Evolutionary conservation across 1,140 invertebrate genomes (phyloP).

Genomic region (Panagrolaimus sp.): DNA sequence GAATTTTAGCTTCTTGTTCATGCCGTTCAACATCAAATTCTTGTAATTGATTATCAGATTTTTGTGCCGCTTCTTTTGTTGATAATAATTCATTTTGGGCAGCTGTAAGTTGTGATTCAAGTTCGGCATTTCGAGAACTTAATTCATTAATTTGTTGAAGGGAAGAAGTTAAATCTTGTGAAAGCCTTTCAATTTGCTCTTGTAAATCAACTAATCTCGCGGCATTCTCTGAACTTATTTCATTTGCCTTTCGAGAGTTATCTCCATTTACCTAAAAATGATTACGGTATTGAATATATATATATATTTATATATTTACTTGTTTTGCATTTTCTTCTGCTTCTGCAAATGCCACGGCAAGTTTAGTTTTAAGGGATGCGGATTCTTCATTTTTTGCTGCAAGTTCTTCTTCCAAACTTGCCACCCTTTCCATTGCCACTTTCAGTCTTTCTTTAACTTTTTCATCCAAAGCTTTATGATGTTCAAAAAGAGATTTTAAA

Average conservation of each 20-base stretch:
- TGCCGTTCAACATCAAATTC: constrained; percentile 90
- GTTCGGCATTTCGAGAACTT: constrained; percentile 70
- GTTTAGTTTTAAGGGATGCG: constrained; percentile 43
- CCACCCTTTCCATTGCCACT: constrained; percentile 88
- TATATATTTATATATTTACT: constrained; percentile 21
- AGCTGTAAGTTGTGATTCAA: constrained; percentile 80
- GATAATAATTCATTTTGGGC: constrained; percentile 87
- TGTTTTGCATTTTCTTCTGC: constrained; percentile 41
- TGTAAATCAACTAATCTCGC: constrained; percentile 52
- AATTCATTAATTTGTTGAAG: constrained; percentile 54
- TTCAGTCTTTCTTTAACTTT: constrained; percentile 92
- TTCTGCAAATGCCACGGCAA: constrained; percentile 44
- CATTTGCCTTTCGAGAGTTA: constrained; percentile 25
- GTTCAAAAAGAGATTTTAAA: constrained; percentile 97
- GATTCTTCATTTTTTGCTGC: constrained; percentile 84
- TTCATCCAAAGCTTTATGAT: constrained; percentile 99
- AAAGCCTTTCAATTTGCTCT: constrained; percentile 50
- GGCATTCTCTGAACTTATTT: constrained; percentile 42
- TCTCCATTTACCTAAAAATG: constrained; percentile 34
- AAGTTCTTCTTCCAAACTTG: constrained; percentile 89
- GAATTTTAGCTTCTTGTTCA: constrained; percentile 80
- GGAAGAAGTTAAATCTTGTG: constrained; percentile 44
- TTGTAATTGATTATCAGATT: constrained; percentile 80
- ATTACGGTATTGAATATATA: too few relatives aligned
- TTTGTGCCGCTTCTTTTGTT: constrained; percentile 81